Percentiles rank a stretch among this genome's conserved stretches.
Evolutionary conservation across 2,888 invertebrate genomes (phyloP).

Genomic region (Synanthedon tipuliformis): DNA sequence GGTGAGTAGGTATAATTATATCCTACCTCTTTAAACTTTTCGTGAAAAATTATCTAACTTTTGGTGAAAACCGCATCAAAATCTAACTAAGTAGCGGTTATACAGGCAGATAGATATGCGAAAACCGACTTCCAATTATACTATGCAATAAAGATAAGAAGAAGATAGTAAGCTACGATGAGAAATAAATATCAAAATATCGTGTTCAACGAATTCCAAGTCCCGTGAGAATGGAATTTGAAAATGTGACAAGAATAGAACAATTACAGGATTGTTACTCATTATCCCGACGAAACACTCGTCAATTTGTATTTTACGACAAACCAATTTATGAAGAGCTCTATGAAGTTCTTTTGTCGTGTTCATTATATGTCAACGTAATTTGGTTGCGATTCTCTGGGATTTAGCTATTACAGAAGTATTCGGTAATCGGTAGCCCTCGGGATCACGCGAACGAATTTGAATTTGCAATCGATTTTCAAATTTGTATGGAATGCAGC

Average conservation of each 20-base stretch:
- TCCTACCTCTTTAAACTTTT: too few relatives aligned
- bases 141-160: too few relatives aligned
- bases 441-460: slow-evolving; percentile 23
- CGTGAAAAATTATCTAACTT: too few relatives aligned
- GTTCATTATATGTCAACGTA: neutral
- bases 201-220: slow-evolving; percentile 11
- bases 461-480: slow-evolving; percentile 20
- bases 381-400: neutral
- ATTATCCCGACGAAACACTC: neutral
- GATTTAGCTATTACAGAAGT: slow-evolving; percentile 22
- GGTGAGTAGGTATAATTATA: too few relatives aligned
- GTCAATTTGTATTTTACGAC: neutral
- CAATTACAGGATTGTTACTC: neutral
- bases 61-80: too few relatives aligned
- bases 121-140: too few relatives aligned
- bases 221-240: slow-evolving; percentile 37
- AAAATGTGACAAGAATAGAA: slow-evolving; percentile 22
- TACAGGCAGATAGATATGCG: too few relatives aligned
- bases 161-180: too few relatives aligned
- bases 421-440: slow-evolving; percentile 50
- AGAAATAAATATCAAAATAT: neutral
- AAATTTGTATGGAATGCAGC: slow-evolving; percentile 35
- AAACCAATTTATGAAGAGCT: neutral
- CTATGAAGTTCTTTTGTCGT: too few relatives aligned
- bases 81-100: too few relatives aligned